Base-by-base conservation (phyloP, 2,888 invertebrate genomes). In the Sarcophaga carnaria region DNA sequence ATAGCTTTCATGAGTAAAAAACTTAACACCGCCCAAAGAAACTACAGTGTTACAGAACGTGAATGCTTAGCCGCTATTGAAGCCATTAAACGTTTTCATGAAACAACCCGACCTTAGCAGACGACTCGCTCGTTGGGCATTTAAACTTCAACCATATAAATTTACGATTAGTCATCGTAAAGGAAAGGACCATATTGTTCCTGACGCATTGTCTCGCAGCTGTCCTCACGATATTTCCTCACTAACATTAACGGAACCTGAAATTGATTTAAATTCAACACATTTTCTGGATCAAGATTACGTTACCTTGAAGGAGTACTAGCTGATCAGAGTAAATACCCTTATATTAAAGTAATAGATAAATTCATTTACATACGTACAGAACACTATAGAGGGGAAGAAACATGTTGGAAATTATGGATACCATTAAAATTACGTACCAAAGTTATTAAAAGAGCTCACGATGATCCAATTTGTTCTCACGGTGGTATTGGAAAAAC, bases 131-230 rank as follows among this genome's bases (percentile, higher is more conserved):
- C 49, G 49, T 14, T 49, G 14, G 49, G 14, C 49, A 49, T 49
- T 49, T 14, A 49, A 49, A 49, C 49, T 49, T 4, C 49, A 49
- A 14, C 49, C 49, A 62, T 8, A 37, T 37, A 37, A 37, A 6
- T 37, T 37, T 6, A 37, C 6, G 37, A 37, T 37, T 37, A 37
- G 71, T 17, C 72, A 72, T 11, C 72, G 72, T 8, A 74, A 63
- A 63, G 74, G 74, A 3, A 63, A 45, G 12, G 63, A 63, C 6
- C 11, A 74, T 47, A 20, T 63, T 17, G 81, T 85, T 0, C 67
- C 81, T 4, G 85, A 85, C 25, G 78, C 85, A 1, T 67, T 85
- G 59, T 85, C 81, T 5, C 54, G 85, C 62, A 45, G 76, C 3
- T 63, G 12, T 2, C 12, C 17, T 5, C 14, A 59, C 6, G 60